Evolutionary conservation across 2,113 vertebrate species (phyloP).

Genomic region (Amphilophus citrinellus): DNA sequence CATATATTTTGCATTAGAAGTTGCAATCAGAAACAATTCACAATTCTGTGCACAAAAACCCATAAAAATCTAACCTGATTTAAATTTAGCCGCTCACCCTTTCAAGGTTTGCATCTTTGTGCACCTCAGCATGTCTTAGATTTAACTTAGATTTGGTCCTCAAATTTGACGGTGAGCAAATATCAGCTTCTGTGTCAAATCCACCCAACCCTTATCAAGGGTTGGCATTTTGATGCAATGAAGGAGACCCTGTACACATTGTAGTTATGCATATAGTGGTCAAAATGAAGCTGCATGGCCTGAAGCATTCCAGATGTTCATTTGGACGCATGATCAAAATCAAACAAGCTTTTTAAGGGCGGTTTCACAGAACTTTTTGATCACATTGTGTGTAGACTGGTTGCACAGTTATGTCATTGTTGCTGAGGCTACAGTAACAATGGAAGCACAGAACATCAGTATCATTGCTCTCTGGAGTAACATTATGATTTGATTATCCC

Average conservation of each 20-base stretch:
- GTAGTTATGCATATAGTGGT: neutral
- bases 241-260: neutral
- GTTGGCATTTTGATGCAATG: neutral
- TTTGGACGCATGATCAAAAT: neutral
- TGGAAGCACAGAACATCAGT: neutral
- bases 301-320: neutral
- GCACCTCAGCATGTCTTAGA: neutral
- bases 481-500: neutral
- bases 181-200: neutral
- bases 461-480: neutral
- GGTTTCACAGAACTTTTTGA: neutral
- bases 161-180: neutral
- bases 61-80: no score
- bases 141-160: neutral
- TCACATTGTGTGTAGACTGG: neutral
- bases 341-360: neutral
- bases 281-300: neutral
- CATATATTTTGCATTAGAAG: neutral
- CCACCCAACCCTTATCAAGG: neutral
- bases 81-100: neutral
- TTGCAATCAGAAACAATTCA: neutral
- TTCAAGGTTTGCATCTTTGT: neutral
- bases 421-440: neutral
- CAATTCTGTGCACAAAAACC: neutral
- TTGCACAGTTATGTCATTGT: slow-evolving; percentile 3